These are phyloP conservation scores for Saguinus midas DNA, from an alignment of 2,113 vertebrate genomes.

Conservation along the genomic window DNA sequence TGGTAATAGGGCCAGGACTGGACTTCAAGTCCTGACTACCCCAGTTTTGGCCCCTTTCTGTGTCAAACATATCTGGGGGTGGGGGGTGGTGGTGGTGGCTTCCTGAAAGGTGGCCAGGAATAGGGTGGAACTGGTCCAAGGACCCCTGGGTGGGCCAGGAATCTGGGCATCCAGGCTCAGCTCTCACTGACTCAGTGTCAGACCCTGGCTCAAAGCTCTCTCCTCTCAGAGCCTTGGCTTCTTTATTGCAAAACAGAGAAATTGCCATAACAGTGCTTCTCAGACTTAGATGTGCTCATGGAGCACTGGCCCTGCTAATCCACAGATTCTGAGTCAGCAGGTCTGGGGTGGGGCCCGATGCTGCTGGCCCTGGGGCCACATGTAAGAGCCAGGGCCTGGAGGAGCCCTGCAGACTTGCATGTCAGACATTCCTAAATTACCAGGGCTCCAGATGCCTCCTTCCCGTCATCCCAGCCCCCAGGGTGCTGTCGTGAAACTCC, in stretches of 20 bases:
- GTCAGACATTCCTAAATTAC: background rate
- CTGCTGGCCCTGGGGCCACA: too few species aligned
- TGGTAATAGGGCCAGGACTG: background rate
- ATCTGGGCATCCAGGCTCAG: background rate
- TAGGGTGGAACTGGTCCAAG: background rate
- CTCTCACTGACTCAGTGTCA: background rate
- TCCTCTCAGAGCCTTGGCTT: background rate
- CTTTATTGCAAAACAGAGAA: background rate
- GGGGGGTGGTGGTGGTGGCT: background rate
- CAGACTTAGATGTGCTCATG: accelerated
- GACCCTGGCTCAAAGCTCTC: background rate
- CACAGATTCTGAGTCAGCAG: background rate
- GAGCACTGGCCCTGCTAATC: background rate
- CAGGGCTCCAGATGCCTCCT: background rate
- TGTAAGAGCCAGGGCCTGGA: background rate
- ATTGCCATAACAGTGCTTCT: background rate
- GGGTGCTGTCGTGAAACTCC: background rate
- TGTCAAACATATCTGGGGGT: background rate
- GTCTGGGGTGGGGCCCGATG: background rate
- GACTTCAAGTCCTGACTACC: background rate
- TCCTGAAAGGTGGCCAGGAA: background rate
- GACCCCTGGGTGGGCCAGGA: background rate
- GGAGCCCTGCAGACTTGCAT: background rate
- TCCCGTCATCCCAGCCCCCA: background rate
- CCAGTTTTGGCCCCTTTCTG: background rate